phyloP scores from a whole-genome alignment of 2,797 vertebrate genomes.

The Acrossocheilus fasciatus region DNA sequence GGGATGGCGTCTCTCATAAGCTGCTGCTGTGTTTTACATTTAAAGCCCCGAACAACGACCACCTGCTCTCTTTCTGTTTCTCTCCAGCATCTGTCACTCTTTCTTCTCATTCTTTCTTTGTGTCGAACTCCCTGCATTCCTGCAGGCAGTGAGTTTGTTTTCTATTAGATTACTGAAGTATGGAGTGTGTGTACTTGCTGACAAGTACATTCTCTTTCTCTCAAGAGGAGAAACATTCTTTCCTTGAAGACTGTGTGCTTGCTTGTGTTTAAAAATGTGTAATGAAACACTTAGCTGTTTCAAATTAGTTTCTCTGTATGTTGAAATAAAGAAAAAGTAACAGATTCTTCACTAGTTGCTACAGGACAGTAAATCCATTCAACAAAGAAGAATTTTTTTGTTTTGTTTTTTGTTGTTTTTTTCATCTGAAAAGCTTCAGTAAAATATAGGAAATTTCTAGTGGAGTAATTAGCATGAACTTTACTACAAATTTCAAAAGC shows the following conservation, averaged over 20 bases:
- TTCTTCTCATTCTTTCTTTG: slow-evolving; percentile 32
- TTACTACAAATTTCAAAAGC: not conserved
- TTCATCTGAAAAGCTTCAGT: not conserved
- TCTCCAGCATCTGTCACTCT: slow-evolving; percentile 15
- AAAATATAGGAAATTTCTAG: slow-evolving; percentile 23
- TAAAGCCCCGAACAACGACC: slow-evolving; percentile 67
- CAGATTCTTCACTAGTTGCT: not conserved
- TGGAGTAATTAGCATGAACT: not conserved
- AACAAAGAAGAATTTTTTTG: slow-evolving; percentile 62
- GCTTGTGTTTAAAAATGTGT: not conserved
- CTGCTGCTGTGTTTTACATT: slow-evolving; percentile 76
- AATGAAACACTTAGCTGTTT: not conserved
- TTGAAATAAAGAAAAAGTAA: not conserved
- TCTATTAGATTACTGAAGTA: slow-evolving; percentile 27
- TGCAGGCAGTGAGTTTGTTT: slow-evolving; percentile 13
- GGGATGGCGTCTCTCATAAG: slow-evolving; percentile 64
- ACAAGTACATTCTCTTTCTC: not conserved
- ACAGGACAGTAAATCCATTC: not conserved
- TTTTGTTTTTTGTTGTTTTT: too few species aligned
- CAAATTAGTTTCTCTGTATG: not conserved
- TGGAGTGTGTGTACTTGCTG: slow-evolving; percentile 28
- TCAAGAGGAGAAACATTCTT: not conserved
- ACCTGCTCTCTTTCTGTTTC: slow-evolving; percentile 31
- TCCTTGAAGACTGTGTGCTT: not conserved
- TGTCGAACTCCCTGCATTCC: slow-evolving; percentile 42